These are phyloP conservation scores for Platycnemis pennipes DNA, from an alignment of 2,888 invertebrate genomes.

Conservation along the genomic window DNA sequence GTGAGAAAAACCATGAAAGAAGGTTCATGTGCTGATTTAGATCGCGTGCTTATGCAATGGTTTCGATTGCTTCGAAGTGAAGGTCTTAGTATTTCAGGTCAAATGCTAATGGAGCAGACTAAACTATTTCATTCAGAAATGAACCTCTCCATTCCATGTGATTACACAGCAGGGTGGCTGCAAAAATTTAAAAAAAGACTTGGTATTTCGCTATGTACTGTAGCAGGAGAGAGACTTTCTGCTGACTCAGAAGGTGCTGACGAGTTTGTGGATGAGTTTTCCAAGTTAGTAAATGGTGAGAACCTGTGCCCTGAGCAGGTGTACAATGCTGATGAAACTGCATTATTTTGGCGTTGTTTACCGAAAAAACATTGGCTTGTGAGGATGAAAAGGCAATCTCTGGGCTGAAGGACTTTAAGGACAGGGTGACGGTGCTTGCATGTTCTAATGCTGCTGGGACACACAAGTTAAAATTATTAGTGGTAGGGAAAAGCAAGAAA, in stretches of 20 bases:
- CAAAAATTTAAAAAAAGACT: neutral
- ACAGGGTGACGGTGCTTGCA: no score
- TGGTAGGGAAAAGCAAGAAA: neutral
- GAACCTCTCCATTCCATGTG: no score
- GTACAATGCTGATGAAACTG: conserved; percentile 1
- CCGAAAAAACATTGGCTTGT: neutral
- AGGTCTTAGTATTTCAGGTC: no score
- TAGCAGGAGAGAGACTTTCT: neutral
- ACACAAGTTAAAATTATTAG: neutral
- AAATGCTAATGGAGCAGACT: no score
- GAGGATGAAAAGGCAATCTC: neutral
- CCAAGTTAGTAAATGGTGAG: neutral
- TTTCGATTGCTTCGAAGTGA: no score
- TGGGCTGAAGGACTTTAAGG: no score
- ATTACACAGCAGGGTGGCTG: neutral
- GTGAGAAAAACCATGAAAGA: no score
- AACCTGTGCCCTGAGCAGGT: neutral
- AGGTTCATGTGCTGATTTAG: no score
- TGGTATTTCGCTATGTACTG: neutral
- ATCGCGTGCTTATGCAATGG: no score
- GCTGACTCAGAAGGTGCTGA: neutral
- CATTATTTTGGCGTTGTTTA: neutral
- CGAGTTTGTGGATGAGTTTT: neutral
- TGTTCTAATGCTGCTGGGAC: neutral
- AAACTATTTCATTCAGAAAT: no score